phyloP scores from a whole-genome alignment of 2,888 invertebrate genomes.

The Lasius fuliginosus region DNA sequence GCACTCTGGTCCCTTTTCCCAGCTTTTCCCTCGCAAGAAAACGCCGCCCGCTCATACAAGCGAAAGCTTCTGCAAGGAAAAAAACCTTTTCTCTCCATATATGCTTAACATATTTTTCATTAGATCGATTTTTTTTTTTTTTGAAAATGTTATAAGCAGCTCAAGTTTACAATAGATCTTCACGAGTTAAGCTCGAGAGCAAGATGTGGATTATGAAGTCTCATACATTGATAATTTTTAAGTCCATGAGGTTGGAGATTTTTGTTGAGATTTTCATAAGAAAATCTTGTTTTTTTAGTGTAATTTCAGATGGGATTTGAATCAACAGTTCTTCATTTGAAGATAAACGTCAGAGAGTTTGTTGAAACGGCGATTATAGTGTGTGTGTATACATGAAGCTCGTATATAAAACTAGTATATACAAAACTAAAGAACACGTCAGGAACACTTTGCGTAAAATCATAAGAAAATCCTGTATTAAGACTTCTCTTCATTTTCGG shows the following conservation, averaged over 20 bases:
- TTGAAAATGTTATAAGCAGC: neutral
- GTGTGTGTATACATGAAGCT: neutral
- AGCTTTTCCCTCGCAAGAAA: conserved; percentile 27
- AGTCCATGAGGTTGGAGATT: neutral
- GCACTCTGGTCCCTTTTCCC: conserved; percentile 14
- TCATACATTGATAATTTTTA: neutral
- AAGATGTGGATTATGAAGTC: neutral
- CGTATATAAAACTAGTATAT: too few relatives aligned
- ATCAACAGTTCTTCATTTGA: conserved; percentile 26
- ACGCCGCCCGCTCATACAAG: conserved; percentile 4
- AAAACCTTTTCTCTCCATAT: neutral
- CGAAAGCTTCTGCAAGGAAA: conserved; percentile 11
- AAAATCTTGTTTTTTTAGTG: neutral
- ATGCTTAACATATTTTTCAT: neutral
- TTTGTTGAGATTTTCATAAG: neutral
- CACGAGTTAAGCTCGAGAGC: neutral
- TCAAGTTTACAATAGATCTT: neutral
- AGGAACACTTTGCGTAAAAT: neutral
- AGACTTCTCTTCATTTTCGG: neutral
- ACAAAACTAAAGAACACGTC: too few relatives aligned
- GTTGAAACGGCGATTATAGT: neutral
- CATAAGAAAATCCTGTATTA: neutral
- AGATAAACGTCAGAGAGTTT: conserved; percentile 32
- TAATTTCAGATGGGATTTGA: conserved; percentile 10
- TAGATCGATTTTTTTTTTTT: neutral